A percentile compares a stretch with the other conserved stretches of the same genome.
Conservation (phyloP, 2,113 vertebrate genomes). For the Amphiprion percula region DNA sequence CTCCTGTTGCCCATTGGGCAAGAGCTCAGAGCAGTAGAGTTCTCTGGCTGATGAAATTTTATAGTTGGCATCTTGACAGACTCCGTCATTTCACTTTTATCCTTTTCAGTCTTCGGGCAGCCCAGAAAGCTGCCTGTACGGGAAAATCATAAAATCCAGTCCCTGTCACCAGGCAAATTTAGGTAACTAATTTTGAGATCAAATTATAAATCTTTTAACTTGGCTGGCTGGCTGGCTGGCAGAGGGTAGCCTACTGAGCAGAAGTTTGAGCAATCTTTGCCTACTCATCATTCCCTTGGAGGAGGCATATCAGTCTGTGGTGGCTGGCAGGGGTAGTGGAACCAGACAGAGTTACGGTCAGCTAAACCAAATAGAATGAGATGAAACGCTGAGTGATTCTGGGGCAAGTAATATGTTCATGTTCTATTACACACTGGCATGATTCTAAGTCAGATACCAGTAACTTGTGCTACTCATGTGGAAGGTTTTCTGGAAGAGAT, state of each 20-base stretch:
- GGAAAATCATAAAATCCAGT: conserved; percentile 74
- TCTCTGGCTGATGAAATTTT: conserved; percentile 79
- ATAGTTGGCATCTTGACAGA: conserved; percentile 75
- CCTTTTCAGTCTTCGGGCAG: conserved; percentile 72
- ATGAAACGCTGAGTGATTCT: conserved; percentile 65
- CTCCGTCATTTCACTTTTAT: conserved; percentile 76
- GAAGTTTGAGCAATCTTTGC: conserved; percentile 71
- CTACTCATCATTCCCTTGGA: conserved; percentile 66
- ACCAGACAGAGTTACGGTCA: conserved; percentile 67
- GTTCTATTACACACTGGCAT: conserved; percentile 58
- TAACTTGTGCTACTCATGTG: conserved; percentile 39
- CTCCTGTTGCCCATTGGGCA: conserved; percentile 65
- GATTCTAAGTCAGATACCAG: conserved; percentile 55
- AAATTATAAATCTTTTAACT: conserved; percentile 79
- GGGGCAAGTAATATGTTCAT: conserved; percentile 62
- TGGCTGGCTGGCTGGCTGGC: conserved; percentile 60
- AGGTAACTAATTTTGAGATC: conserved; percentile 81
- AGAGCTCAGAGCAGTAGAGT: conserved; percentile 72
- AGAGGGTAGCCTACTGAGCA: conserved; percentile 53
- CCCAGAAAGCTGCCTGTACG: conserved; percentile 60
- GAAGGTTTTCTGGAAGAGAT: conserved; percentile 30
- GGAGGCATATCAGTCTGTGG: conserved; percentile 61
- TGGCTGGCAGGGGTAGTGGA: conserved; percentile 46
- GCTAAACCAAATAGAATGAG: conserved; percentile 68
- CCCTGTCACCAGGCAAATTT: conserved; percentile 75